A percentile compares a stretch with the other conserved stretches of the same genome.
Conservation (phyloP, 2,797 vertebrate genomes). For the Macrochelys suwanniensis region DNA sequence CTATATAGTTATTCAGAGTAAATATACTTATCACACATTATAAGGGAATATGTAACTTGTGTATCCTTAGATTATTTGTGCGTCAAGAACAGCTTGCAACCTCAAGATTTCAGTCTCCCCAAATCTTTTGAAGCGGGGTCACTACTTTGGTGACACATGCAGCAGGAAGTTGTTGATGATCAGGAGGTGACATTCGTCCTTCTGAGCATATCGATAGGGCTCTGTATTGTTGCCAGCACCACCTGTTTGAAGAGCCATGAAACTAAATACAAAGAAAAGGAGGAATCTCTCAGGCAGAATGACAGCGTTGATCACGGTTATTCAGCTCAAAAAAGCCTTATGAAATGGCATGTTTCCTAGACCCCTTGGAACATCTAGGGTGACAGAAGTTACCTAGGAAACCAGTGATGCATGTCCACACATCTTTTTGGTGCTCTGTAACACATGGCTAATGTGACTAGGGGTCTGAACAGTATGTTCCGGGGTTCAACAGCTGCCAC, state of each 20-base stretch:
- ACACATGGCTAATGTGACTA: neutral
- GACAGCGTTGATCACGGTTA: neutral
- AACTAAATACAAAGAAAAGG: neutral
- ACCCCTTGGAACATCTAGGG: neutral
- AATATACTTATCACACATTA: neutral
- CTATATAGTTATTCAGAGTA: neutral
- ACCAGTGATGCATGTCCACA: neutral
- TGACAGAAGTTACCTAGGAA: neutral
- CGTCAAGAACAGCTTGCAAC: neutral
- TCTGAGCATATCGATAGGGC: rapidly evolving
- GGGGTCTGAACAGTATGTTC: neutral
- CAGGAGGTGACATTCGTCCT: neutral
- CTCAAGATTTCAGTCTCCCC: neutral
- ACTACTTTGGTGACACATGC: neutral
- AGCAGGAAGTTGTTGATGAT: neutral
- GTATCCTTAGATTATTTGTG: neutral
- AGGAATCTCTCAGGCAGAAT: neutral
- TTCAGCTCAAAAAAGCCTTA: neutral
- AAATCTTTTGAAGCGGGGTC: neutral
- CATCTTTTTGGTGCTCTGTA: neutral
- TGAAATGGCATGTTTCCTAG: neutral
- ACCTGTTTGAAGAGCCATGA: neutral
- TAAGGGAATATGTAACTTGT: neutral
- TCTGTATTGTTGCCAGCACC: neutral
- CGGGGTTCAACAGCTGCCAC: neutral